Evolutionary conservation across 1,140 invertebrate species (phyloP).

Genomic region (Mizuhopecten yessoensis): DNA sequence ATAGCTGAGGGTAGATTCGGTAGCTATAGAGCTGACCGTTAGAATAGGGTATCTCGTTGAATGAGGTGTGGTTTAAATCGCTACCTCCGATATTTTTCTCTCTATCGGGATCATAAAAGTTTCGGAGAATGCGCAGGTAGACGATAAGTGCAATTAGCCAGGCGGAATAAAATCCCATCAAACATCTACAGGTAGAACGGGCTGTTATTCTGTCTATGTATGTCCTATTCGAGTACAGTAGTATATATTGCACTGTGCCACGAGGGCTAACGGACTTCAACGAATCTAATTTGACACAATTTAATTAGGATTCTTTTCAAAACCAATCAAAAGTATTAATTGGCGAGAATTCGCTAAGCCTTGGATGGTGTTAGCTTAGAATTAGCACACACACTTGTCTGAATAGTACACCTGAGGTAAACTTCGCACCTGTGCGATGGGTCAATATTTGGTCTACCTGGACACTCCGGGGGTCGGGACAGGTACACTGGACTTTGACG

Average conservation of each 20-base stretch:
- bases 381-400: background rate
- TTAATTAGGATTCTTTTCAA: background rate
- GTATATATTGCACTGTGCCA: background rate
- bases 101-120: conserved; percentile 20
- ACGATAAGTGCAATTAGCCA: conserved; percentile 20
- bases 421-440: conserved; percentile 29
- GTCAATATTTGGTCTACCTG: conserved; percentile 4
- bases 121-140: conserved; percentile 5
- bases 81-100: conserved; percentile 24
- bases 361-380: background rate
- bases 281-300: background rate
- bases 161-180: background rate
- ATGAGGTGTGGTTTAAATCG: background rate
- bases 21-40: background rate
- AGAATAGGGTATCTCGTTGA: background rate
- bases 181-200: background rate
- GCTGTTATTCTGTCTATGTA: background rate
- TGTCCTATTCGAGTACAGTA: background rate
- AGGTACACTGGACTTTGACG: background rate
- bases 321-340: background rate
- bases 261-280: background rate
- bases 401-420: conserved; percentile 31
- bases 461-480: conserved; percentile 8
- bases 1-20: conserved; percentile 1
- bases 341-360: background rate